phyloP scores from a whole-genome alignment of 2,888 invertebrate genomes.

The Euzophera pinguis region DNA sequence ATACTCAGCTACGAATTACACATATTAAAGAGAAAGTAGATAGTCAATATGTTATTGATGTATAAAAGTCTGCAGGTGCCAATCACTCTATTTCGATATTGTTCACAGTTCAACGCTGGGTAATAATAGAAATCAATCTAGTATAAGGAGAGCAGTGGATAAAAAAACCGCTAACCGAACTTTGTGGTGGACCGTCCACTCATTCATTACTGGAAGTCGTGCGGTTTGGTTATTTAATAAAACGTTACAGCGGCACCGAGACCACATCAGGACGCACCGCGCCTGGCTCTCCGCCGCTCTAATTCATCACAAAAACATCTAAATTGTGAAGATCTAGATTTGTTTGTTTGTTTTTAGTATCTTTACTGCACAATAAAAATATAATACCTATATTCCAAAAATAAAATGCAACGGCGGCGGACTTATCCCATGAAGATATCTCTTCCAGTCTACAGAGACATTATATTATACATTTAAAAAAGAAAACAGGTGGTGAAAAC shows the following conservation, averaged over 20 bases:
- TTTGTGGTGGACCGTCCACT: conserved; percentile 51
- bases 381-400: no score
- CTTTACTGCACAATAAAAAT: neutral
- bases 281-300: conserved; percentile 25
- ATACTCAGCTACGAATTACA: conserved; percentile 21
- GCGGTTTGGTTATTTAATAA: conserved; percentile 66
- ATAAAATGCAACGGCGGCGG: no score
- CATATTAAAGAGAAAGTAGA: conserved; percentile 31
- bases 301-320: conserved; percentile 28
- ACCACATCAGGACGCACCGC: conserved; percentile 40
- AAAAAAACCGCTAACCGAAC: conserved; percentile 70
- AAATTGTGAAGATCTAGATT: neutral
- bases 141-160: conserved; percentile 55
- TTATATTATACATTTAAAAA: no score
- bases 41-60: conserved; percentile 32
- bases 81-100: conserved; percentile 58
- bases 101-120: conserved; percentile 50
- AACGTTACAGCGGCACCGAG: conserved; percentile 50
- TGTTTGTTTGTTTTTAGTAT: no score
- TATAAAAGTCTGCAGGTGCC: conserved; percentile 38
- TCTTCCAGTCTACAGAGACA: no score
- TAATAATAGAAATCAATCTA: conserved; percentile 68
- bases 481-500: no score
- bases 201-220: conserved; percentile 59
- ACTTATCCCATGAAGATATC: no score